Conservation (phyloP, 2,888 invertebrate species). For the Dolichopus griseipennis region DNA sequence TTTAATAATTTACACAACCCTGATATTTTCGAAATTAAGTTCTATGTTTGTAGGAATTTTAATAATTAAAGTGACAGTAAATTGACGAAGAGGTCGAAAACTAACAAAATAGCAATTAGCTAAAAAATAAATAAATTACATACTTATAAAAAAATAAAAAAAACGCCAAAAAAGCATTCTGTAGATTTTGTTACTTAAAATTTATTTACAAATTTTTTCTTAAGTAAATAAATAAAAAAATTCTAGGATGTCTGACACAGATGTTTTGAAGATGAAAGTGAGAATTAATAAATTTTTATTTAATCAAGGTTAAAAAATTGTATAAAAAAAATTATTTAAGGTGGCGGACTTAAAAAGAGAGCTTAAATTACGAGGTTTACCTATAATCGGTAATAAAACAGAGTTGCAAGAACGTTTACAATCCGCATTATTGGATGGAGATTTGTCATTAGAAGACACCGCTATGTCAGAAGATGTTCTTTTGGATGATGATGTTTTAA, state of each 20-base stretch:
- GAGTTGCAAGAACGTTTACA: conserved; percentile 71
- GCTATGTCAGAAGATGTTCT: conserved; percentile 48
- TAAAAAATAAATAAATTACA: no score
- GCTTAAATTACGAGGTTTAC: conserved; percentile 66
- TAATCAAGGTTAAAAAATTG: conserved; percentile 1
- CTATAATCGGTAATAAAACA: conserved; percentile 68
- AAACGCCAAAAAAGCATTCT: no score
- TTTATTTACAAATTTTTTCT: no score
- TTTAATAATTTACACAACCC: no score
- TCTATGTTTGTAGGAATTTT: no score
- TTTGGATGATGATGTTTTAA: conserved; percentile 48
- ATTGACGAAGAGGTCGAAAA: no score
- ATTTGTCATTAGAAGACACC: conserved; percentile 38
- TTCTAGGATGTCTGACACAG: conserved; percentile 36
- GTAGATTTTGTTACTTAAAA: no score
- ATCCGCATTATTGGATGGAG: conserved; percentile 46
- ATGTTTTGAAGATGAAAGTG: conserved; percentile 43
- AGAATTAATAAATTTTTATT: not conserved
- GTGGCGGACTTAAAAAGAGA: conserved; percentile 78
- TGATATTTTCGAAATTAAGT: no score
- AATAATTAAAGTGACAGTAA: no score
- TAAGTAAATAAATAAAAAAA: not conserved
- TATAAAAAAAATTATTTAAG: conserved; percentile 38
- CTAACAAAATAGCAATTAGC: no score
- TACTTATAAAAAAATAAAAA: no score